Base-by-base conservation (phyloP, 1,140 invertebrate species). In the Pinna nobilis region DNA sequence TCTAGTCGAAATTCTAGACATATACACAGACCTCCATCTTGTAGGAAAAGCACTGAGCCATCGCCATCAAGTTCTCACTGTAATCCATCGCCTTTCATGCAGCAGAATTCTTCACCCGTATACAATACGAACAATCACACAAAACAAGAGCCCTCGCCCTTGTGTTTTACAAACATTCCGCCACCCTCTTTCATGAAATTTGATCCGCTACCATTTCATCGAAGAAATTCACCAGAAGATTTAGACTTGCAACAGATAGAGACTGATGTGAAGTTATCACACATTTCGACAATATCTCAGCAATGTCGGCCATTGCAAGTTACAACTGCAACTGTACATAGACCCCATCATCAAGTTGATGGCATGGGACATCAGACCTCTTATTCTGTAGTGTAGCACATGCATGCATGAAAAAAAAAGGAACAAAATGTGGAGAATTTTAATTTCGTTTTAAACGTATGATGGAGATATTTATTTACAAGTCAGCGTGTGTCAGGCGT, bases 291-390 rank as follows among this genome's bases (percentile, higher is more conserved):
- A 47, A 72, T 72, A 15, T 63, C 69, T 30, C 59, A 71, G 50
- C 49, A 71, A 23, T 30, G 44, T 47, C 37, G 60, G 49, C 69
- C 47, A 41, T 25, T 71, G 49, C 47, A 61, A n/a, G 60, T 75
- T 47, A 75, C 67, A 6, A 75, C 67, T 11, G 73, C 73, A 23
- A 75, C 65, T 51, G 73, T 75, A 44, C 73, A 75, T 41, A 59
- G 61, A 57, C 70, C 70, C 59, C 63, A 57, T 18, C 41, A 64
- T 15, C 50, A 70, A 32, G 37, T 70, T 20, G 35, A 50, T 18
- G 47, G 57, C 1, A 63, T 50, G 28, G 50, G 57, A 25, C 41
- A 61, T 13, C 25, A 55, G 1, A 70, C 70, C 60, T 69, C 73
- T 20, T 75, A 70, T 55, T 75, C 73, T n/a, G 73, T 75, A 39